A percentile compares a stretch with the other conserved stretches of the same genome.
Evolutionary conservation across 2,888 invertebrate species (phyloP).

Genomic region (Chymomyza procnemis): DNA sequence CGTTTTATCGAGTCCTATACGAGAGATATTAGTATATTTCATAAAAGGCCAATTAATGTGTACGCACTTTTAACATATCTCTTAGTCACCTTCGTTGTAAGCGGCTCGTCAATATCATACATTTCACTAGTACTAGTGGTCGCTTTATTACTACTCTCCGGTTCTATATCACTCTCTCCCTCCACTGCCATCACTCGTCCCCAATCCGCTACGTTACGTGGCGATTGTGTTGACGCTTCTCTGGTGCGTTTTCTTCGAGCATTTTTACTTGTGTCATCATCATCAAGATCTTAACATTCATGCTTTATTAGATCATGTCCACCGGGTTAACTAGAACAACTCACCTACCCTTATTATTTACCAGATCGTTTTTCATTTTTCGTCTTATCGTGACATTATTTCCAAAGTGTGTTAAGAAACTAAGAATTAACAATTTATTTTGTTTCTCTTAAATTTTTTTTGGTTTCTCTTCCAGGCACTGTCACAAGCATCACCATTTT

Average conservation of each 20-base stretch:
- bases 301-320: conserved; percentile 11
- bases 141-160: background rate
- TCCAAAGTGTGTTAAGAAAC: conserved; percentile 40
- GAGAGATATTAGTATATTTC: no score
- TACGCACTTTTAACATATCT: conserved; percentile 51
- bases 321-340: conserved; percentile 25
- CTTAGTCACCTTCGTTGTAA: conserved; percentile 47
- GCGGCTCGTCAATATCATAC: conserved; percentile 34
- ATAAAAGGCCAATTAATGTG: background rate
- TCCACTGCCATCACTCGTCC: background rate
- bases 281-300: background rate
- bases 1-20: background rate
- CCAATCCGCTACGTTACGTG: background rate
- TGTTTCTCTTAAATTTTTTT: background rate
- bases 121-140: background rate
- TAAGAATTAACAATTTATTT: background rate
- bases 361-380: conserved; percentile 48
- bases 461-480: conserved; percentile 30
- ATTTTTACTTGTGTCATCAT: background rate
- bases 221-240: background rate
- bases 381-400: conserved; percentile 54
- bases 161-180: background rate
- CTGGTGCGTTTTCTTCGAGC: background rate
- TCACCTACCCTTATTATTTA: conserved; percentile 49
- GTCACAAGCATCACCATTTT: conserved; percentile 9